These are phyloP conservation scores for Diachasmimorpha longicaudata DNA, from an alignment of 1,140 invertebrate genomes.

Conservation along the genomic window DNA sequence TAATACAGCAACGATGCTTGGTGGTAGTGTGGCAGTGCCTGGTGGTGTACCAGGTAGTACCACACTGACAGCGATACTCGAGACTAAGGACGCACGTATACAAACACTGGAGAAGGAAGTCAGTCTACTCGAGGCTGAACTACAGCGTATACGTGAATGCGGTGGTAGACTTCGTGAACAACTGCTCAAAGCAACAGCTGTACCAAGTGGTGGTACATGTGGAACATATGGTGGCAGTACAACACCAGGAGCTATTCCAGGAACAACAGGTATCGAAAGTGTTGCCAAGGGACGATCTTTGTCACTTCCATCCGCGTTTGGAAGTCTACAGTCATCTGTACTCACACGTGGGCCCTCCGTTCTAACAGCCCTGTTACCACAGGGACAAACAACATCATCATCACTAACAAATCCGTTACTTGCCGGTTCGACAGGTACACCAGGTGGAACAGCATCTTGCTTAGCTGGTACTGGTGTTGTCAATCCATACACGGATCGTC, in stretches of 20 bases:
- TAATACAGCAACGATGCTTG: constrained; percentile 39
- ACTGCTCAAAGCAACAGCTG: constrained; percentile 49
- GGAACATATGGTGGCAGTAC: neutral
- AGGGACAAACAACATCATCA: constrained; percentile 38
- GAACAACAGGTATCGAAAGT: constrained; percentile 37
- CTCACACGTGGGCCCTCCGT: constrained; percentile 44
- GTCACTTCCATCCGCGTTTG: constrained; percentile 36
- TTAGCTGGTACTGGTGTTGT: constrained; percentile 57
- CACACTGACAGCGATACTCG: constrained; percentile 77
- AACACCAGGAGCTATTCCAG: constrained; percentile 26
- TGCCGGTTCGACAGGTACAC: constrained; percentile 48
- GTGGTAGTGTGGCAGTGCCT: constrained; percentile 61
- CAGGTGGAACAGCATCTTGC: constrained; percentile 33
- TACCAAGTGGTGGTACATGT: constrained; percentile 38
- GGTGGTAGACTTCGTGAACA: constrained; percentile 53
- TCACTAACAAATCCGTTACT: constrained; percentile 51
- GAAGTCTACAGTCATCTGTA: constrained; percentile 31
- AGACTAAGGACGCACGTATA: constrained; percentile 86
- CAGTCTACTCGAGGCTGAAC: constrained; percentile 73
- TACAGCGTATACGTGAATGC: constrained; percentile 70
- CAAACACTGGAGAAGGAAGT: constrained; percentile 84
- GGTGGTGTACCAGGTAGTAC: constrained; percentile 71
- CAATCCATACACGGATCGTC: constrained; percentile 55
- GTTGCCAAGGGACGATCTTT: constrained; percentile 29
- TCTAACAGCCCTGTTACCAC: constrained; percentile 47